A percentile compares a stretch with the other conserved stretches of the same genome.
Conservation (phyloP, 2,113 vertebrate species). For the Spheniscus mendiculus region DNA sequence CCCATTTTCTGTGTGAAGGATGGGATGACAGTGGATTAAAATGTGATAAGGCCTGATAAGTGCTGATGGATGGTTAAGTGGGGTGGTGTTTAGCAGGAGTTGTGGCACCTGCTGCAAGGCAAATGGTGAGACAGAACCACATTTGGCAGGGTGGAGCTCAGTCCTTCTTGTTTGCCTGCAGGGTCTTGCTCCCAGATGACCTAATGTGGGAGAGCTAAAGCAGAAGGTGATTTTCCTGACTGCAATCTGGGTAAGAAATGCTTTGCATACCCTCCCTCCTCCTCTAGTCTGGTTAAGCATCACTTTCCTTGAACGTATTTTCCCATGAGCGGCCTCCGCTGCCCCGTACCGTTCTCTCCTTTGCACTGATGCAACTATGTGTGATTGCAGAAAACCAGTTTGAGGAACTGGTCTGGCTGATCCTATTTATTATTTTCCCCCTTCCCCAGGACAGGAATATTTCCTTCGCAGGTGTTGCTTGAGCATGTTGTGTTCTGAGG, state of each 20-base stretch:
- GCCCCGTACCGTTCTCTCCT: accelerated
- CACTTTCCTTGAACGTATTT: accelerated
- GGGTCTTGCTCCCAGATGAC: background rate
- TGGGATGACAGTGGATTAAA: background rate
- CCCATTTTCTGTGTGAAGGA: background rate
- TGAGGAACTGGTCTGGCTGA: background rate
- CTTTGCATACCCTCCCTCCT: accelerated
- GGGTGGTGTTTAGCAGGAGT: background rate
- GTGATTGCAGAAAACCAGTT: background rate
- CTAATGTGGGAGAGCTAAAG: background rate
- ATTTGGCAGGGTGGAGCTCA: background rate
- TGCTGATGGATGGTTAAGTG: background rate
- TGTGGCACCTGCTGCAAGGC: background rate
- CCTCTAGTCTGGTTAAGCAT: background rate
- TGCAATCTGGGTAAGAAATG: background rate
- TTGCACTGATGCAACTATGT: background rate
- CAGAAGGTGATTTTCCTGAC: background rate
- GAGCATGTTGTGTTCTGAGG: background rate
- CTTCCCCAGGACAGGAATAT: background rate
- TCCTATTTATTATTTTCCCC: background rate
- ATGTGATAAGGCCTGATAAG: background rate
- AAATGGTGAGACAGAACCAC: background rate
- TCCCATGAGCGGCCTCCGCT: background rate
- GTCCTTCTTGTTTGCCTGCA: background rate
- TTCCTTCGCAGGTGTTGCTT: background rate